Evolutionary conservation across 1,140 invertebrate species (phyloP).

Genomic region (Adelges cooleyi): DNA sequence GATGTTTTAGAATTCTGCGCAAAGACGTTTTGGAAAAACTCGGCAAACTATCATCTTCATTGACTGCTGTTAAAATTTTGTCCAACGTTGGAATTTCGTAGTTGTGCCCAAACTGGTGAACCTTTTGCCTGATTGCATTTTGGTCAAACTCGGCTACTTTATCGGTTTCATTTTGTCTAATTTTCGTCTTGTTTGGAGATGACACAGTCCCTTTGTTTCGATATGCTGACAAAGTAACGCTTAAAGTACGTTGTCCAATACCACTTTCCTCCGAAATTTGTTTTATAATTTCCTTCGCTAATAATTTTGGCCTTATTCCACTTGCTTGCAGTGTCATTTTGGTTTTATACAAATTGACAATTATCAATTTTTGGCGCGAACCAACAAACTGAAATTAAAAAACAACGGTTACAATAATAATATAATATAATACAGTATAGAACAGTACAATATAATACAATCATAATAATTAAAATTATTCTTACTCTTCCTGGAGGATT

Average conservation of each 20-base stretch:
- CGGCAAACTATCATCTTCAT: background rate
- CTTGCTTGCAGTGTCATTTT: too few species aligned
- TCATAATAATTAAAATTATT: too few species aligned
- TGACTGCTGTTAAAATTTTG: background rate
- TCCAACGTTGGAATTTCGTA: background rate
- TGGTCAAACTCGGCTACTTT: background rate
- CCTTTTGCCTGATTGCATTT: background rate
- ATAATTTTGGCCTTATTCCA: too few species aligned
- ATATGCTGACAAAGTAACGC: background rate
- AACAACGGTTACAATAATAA: too few species aligned
- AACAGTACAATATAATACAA: too few species aligned
- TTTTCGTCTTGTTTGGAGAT: background rate
- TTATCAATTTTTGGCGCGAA: background rate
- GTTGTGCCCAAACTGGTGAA: background rate
- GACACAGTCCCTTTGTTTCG: background rate
- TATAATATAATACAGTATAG: too few species aligned
- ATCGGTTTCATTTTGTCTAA: background rate
- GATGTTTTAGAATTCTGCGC: background rate
- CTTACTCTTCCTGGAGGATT: too few species aligned
- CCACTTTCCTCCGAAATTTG: background rate
- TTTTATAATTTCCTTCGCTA: background rate
- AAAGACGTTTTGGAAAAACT: background rate
- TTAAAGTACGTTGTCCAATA: background rate
- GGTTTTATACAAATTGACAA: background rate
- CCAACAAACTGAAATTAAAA: conserved; percentile 2